Base-by-base conservation (phyloP, 92 coral and sea anemone species). In the Phenganax subtilis region DNA sequence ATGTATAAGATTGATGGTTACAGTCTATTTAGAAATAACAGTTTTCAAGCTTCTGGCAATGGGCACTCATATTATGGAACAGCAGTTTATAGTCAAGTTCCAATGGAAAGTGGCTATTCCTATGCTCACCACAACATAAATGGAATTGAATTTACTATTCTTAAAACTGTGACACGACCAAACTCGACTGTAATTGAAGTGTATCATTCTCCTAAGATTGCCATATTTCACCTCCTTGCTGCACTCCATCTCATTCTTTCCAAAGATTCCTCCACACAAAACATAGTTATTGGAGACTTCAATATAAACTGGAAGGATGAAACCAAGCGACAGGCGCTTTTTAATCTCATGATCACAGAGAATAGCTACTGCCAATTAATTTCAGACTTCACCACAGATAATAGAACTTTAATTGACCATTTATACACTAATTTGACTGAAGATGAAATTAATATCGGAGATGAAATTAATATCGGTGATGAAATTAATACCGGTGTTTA, bases 1-100 rank as follows among this genome's bases (percentile, higher is more conserved):
- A 25, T 84, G 77, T 89, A 89, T 87, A 28, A 0, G 2, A 75
- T 89, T 74, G 62, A 78, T 69, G 73, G 60, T 60, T 84, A 77
- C 77, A 77, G 62, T 31, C 51, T 85, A 71, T 85, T 80, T 68
- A 71, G 88, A 59, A 85, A 85, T 85, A 81, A 85, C 61, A 79
- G 54, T 69, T 52, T 44, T 81, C 82, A 74, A 71, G 71, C 85
- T 71, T 15, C 85, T 72, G n/a, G 44, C 60, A 89, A 84, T 87
- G 75, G 55, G 87, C 54, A 86, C 56, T 90, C 86, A 28, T 87
- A 57, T 87, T 86, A 84, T 73, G 92, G 90, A 31, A 89, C 85
- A 70, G 90, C 88, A 79, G 88, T 89, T n/a, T 87, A 86, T 76
- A 89, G 77, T 72, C 88, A 88, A 61, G 63, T 89, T 83, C 88